Conservation (phyloP, 2,888 invertebrate genomes). For the Brenthis daphne region DNA sequence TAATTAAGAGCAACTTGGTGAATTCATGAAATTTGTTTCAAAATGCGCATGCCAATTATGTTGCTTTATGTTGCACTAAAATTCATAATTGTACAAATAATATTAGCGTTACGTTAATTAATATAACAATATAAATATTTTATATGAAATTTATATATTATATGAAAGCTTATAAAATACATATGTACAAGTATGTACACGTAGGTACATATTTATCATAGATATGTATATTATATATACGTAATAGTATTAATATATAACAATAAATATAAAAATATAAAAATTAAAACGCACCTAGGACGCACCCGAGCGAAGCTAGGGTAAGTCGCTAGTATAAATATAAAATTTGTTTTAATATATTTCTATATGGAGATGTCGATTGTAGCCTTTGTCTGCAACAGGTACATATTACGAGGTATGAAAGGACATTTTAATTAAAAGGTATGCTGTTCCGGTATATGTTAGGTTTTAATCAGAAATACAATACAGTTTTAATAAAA, state of each 20-base stretch:
- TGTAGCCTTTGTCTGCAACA: conserved; percentile 11
- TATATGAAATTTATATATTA: too few species aligned
- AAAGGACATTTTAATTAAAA: conserved; percentile 27
- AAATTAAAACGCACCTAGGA: too few species aligned
- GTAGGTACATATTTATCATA: too few species aligned
- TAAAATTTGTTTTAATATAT: too few species aligned
- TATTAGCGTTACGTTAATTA: background rate
- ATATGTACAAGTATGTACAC: too few species aligned
- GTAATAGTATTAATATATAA: too few species aligned
- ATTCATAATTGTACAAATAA: background rate
- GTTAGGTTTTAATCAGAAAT: conserved; percentile 26
- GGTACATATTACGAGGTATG: conserved; percentile 10
- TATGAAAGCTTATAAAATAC: too few species aligned
- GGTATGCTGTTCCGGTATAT: conserved; percentile 17
- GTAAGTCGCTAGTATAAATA: too few species aligned
- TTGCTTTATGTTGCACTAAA: conserved; percentile 12
- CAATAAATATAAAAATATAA: too few species aligned
- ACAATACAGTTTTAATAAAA: conserved; percentile 18
- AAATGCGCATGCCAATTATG: conserved; percentile 20
- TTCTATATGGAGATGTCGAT: background rate
- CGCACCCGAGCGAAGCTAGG: too few species aligned
- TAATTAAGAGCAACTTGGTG: conserved; percentile 45
- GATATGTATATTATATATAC: too few species aligned
- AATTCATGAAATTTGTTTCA: conserved; percentile 30
- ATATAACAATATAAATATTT: too few species aligned